These are phyloP conservation scores for Neodiprion lecontei DNA, from an alignment of 1,140 invertebrate genomes.

Conservation along the genomic window DNA sequence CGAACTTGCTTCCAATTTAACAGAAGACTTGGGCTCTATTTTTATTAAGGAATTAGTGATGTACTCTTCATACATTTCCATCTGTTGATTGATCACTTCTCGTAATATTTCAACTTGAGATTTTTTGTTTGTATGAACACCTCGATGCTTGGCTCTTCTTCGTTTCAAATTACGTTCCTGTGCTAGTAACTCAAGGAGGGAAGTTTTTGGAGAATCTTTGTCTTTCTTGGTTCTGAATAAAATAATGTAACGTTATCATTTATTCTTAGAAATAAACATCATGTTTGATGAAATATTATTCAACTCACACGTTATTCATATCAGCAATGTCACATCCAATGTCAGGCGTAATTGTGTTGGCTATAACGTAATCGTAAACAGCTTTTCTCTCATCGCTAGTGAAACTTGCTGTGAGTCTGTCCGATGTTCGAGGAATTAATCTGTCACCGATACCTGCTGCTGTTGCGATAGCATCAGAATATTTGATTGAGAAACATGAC, in stretches of 20 bases:
- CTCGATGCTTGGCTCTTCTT: conserved; percentile 68
- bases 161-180: conserved; percentile 70
- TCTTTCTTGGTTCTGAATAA: conserved; percentile 26
- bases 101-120: conserved; percentile 69
- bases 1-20: neutral
- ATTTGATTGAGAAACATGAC: conserved; percentile 24
- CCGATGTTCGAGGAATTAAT: conserved; percentile 62
- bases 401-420: conserved; percentile 62
- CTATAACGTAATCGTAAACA: conserved; percentile 61
- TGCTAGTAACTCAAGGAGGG: conserved; percentile 62
- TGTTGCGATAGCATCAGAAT: conserved; percentile 40
- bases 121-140: conserved; percentile 69
- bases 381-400: conserved; percentile 61
- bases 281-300: conserved; percentile 20
- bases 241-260: neutral
- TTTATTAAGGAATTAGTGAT: conserved; percentile 26
- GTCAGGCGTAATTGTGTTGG: conserved; percentile 52
- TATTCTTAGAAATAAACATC: conserved; percentile 12
- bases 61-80: conserved; percentile 56
- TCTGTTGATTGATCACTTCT: conserved; percentile 70
- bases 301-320: conserved; percentile 49
- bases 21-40: neutral
- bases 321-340: conserved; percentile 52
- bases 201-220: conserved; percentile 31
- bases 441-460: conserved; percentile 54